phyloP scores from a whole-genome alignment of 2,113 vertebrate species.

The Pseudonaja textilis region DNA sequence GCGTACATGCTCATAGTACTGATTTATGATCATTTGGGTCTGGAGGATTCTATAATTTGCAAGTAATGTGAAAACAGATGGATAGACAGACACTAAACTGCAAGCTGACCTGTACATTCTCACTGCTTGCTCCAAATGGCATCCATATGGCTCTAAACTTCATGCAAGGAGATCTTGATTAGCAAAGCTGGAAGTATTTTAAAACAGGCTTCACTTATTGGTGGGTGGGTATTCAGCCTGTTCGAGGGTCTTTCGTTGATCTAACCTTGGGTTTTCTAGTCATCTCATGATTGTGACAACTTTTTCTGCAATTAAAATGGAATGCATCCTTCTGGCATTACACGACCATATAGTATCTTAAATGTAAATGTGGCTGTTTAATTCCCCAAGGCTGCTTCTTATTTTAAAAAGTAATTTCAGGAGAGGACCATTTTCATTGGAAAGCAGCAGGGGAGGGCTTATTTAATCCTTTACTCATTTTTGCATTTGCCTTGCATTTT shows the following conservation, averaged over 20 bases:
- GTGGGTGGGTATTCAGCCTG: slow-evolving; percentile 25
- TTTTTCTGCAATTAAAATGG: not conserved
- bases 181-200: slow-evolving; percentile 34
- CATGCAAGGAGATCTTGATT: slow-evolving; percentile 78
- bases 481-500: not conserved
- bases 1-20: slow-evolving; percentile 83
- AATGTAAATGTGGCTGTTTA: not conserved
- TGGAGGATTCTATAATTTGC: slow-evolving; percentile 97
- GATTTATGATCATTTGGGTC: slow-evolving; percentile 97
- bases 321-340: not conserved
- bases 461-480: not conserved
- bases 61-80: slow-evolving; percentile 98
- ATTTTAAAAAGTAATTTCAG: not conserved
- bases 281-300: not conserved
- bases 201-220: not conserved
- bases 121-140: slow-evolving; percentile 85
- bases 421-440: not conserved
- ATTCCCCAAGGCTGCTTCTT: not conserved
- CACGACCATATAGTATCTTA: not conserved
- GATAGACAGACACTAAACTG: slow-evolving; percentile 90
- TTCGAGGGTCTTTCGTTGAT: not conserved
- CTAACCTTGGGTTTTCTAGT: not conserved
- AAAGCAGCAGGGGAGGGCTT: not conserved
- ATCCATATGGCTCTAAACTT: slow-evolving; percentile 87
- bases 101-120: slow-evolving; percentile 83